A percentile compares a stretch with the other conserved stretches of the same genome.
Evolutionary conservation across 2,797 vertebrate genomes (phyloP).

Genomic region (Catamblyrhynchus diadema): DNA sequence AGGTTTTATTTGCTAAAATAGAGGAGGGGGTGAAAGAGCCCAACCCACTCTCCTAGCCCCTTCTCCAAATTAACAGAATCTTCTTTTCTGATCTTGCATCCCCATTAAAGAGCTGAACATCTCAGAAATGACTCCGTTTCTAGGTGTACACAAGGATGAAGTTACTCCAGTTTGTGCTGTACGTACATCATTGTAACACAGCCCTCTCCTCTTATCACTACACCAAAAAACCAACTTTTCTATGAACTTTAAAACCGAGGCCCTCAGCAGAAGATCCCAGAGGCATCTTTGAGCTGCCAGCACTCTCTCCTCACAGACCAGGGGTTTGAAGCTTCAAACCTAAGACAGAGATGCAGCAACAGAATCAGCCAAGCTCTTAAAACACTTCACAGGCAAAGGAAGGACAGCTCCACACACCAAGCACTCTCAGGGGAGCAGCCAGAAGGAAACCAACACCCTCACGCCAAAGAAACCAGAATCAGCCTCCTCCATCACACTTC

Average conservation of each 20-base stretch:
- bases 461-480: not conserved
- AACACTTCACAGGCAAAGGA: not conserved
- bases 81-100: not conserved
- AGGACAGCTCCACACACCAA: not conserved
- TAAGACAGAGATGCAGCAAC: not conserved
- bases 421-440: not conserved
- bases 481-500: not conserved
- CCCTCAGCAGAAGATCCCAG: not conserved
- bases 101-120: not conserved
- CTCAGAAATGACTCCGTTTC: not conserved
- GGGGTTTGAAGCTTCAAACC: not conserved
- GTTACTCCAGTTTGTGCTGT: accelerated
- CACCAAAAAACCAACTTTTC: not conserved
- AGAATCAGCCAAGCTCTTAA: not conserved
- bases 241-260: not conserved
- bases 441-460: not conserved
- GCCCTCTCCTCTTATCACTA: not conserved
- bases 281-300: not conserved
- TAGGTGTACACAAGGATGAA: not conserved
- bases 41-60: not conserved
- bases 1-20: constrained; percentile 42
- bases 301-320: not conserved
- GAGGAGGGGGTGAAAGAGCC: constrained; percentile 37
- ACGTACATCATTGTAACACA: not conserved
- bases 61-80: not conserved